A percentile compares a stretch with the other conserved stretches of the same genome.
Evolutionary conservation across 2,888 invertebrate species (phyloP).

Genomic region (Clepsis dumicolana): DNA sequence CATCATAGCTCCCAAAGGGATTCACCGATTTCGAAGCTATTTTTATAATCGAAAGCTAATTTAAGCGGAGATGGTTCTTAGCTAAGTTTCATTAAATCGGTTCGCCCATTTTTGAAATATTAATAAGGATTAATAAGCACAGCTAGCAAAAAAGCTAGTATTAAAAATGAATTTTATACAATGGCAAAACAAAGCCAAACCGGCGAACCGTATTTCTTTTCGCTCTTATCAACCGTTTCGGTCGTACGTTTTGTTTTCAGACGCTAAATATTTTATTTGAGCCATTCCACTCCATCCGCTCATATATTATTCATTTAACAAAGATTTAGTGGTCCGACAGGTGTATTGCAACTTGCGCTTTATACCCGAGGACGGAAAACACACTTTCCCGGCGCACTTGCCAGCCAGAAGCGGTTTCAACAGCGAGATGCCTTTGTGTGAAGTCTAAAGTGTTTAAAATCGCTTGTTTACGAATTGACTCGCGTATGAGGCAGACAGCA

Average conservation of each 20-base stretch:
- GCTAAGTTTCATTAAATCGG: too few species aligned
- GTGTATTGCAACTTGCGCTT: not conserved
- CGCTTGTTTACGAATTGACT: not conserved
- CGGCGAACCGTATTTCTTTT: not conserved
- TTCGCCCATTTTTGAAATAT: too few species aligned
- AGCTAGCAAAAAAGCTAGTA: too few species aligned
- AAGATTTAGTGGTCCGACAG: constrained; percentile 13
- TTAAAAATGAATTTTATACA: too few species aligned
- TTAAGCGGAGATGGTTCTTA: too few species aligned
- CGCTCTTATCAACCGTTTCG: constrained; percentile 9
- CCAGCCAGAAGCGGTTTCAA: not conserved
- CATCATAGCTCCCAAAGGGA: too few species aligned
- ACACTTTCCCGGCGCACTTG: not conserved
- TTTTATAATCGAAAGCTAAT: too few species aligned
- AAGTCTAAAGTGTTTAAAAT: not conserved
- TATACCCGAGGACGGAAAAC: not conserved
- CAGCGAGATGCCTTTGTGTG: not conserved
- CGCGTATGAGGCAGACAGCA: not conserved
- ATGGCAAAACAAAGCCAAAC: not conserved
- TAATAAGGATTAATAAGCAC: too few species aligned
- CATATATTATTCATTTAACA: constrained; percentile 28
- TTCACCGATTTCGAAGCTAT: too few species aligned
- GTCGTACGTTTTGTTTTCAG: constrained; percentile 27
- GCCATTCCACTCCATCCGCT: constrained; percentile 26
- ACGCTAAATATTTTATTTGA: constrained; percentile 28